Conservation (phyloP, 2,888 invertebrate species). For the Drosophila prostipennis region DNA sequence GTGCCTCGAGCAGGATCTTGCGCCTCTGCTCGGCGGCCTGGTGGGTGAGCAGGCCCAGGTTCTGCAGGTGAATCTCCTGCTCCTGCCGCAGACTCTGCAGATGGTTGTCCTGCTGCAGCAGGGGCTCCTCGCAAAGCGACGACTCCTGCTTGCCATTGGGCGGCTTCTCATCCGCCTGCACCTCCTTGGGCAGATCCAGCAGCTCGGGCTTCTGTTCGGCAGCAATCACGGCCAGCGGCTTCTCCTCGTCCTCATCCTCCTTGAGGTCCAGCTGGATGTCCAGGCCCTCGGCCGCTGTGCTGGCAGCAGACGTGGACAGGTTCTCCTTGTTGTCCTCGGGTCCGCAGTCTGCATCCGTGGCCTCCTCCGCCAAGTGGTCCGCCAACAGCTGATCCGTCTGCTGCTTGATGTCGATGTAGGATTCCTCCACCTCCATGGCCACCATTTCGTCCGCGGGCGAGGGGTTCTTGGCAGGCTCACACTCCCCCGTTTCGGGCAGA, state of each 20-base stretch:
- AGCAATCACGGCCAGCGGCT: constrained; percentile 42
- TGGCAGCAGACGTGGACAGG: constrained; percentile 45
- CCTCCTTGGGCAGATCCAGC: constrained; percentile 1
- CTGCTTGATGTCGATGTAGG: constrained; percentile 12
- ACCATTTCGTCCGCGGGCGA: constrained; percentile 24
- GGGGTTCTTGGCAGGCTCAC: constrained; percentile 3
- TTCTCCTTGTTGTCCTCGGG: constrained; percentile 67
- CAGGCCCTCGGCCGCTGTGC: constrained; percentile 21
- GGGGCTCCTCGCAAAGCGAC: constrained; percentile 85
- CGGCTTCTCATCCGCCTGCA: constrained; percentile 45
- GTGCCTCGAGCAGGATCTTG: constrained; percentile 79
- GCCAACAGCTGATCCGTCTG: constrained; percentile 16
- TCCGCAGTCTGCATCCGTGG: constrained; percentile 15
- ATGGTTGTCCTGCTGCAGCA: constrained; percentile 90
- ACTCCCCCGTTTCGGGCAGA: not conserved
- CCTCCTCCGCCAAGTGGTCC: constrained; percentile 3
- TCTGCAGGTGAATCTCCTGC: constrained; percentile 90
- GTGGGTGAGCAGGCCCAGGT: constrained; percentile 90
- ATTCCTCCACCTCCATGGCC: constrained; percentile 28
- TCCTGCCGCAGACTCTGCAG: constrained; percentile 88
- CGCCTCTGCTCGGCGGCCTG: constrained; percentile 89
- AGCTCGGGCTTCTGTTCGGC: constrained; percentile 42
- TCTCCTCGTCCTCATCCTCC: constrained; percentile 48
- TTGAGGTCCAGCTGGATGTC: constrained; percentile 54
- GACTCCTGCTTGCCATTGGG: constrained; percentile 44